Conservation (phyloP, 2,797 vertebrate genomes). For the Argyrosomus regius region DNA sequence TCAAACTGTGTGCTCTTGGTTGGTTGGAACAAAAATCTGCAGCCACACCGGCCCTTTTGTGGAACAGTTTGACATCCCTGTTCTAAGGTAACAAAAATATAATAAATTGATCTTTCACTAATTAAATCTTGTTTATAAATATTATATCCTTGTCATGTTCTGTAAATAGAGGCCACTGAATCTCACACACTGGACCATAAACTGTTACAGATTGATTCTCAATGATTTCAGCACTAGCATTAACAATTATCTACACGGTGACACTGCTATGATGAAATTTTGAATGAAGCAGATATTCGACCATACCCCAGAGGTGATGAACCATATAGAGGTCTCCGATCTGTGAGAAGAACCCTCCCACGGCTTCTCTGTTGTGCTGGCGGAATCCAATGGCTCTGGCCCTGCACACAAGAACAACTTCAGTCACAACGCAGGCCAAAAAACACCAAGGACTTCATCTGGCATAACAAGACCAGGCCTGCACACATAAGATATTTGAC, state of each 20-base stretch:
- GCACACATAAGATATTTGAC: slow-evolving; percentile 12
- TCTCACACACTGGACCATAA: too few relatives aligned
- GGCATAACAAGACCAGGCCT: neutral
- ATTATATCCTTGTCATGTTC: too few relatives aligned
- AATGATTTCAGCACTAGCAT: neutral
- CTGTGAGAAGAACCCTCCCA: slow-evolving; percentile 98
- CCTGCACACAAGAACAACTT: slow-evolving; percentile 80
- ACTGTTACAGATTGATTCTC: too few relatives aligned
- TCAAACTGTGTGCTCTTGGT: too few relatives aligned
- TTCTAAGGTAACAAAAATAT: too few relatives aligned
- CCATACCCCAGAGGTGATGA: slow-evolving; percentile 90
- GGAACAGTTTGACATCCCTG: too few relatives aligned
- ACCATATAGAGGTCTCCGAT: slow-evolving; percentile 97
- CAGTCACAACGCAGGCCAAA: slow-evolving; percentile 47
- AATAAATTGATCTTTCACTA: too few relatives aligned
- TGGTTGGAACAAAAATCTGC: too few relatives aligned
- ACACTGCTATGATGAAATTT: neutral
- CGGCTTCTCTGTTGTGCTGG: slow-evolving; percentile 92
- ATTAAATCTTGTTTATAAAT: too few relatives aligned
- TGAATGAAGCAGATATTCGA: neutral
- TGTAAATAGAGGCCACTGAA: too few relatives aligned
- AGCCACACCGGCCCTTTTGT: too few relatives aligned
- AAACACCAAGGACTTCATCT: slow-evolving; percentile 30
- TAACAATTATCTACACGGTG: neutral
- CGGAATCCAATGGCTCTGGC: slow-evolving; percentile 94